Evolutionary conservation across 2,797 vertebrate species (phyloP), one percentile per base, ranked within the genome.

Genomic region (Cryptoblepharus egeriae): DNA sequence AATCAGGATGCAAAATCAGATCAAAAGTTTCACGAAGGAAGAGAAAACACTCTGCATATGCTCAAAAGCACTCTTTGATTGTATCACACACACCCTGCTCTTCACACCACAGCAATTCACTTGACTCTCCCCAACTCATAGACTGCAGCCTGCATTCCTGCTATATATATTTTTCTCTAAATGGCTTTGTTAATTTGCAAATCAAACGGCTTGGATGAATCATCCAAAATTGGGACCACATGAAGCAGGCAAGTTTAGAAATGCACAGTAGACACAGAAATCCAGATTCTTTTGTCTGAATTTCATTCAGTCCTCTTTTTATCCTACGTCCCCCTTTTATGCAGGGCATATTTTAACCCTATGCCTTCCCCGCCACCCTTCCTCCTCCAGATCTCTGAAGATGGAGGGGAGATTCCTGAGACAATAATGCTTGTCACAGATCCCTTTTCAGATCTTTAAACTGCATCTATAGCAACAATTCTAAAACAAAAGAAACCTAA

Each of bases 141-240:
- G 61, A 4, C 71, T 83, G 8, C 15, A 9, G 5, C 18, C 57
- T 64, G 5, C 13, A 13, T 32, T 8, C 28, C 63, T 37, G 2
- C 61, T 12, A 32, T 4, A 9, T 12, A 32, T 4, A 9, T 42
- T 30, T 10, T 20, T 58, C 20, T 52, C 49, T 52, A 5, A 37
- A 12, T 39, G 20, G 35, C 39, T 22, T 1, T 18, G 37, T 45
- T 35, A 18, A 60, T 79, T 67, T 68, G 69, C 35, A 83, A 72
- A 80, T 60, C 69, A 45, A 79, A 73, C 10, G 4, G 70, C 24
- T 74, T 0, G 2, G 52, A 67, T 84, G 82, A 84, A 79, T 84
- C 70, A 84, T 84, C 32, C 52, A 1, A 60, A 82, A 61, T 28
- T 12, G 37, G 57, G 65, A 76, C 73, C 77, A 79, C 77, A 79